Evolutionary conservation across 1,140 invertebrate genomes (phyloP).

Genomic region (Scaptodrosophila lebanonensis): DNA sequence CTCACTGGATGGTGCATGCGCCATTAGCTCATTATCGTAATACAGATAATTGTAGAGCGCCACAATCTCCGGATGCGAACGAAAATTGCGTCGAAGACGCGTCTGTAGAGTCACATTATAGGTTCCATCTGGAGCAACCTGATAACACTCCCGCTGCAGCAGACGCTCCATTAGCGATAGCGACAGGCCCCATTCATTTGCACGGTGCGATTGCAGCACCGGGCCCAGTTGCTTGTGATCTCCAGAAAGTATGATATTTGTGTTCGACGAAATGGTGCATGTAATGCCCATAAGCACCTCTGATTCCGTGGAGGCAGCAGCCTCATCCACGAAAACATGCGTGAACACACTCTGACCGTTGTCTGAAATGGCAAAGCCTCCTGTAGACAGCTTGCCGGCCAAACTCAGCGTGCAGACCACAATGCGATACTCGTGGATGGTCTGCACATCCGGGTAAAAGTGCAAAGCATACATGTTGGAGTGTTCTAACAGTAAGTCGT

Average conservation of each 20-base stretch:
- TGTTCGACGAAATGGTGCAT: slow-evolving; percentile 65
- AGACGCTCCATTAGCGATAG: slow-evolving; percentile 81
- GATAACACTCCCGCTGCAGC: slow-evolving; percentile 78
- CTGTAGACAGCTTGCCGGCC: slow-evolving; percentile 82
- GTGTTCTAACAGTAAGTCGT: slow-evolving; percentile 60
- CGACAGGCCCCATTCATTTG: slow-evolving; percentile 78
- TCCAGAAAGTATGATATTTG: slow-evolving; percentile 85
- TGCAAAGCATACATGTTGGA: slow-evolving; percentile 64
- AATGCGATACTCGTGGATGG: slow-evolving; percentile 64
- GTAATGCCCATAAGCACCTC: slow-evolving; percentile 84
- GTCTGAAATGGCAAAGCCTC: slow-evolving; percentile 80
- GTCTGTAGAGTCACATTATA: slow-evolving; percentile 82
- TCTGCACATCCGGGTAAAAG: slow-evolving; percentile 60
- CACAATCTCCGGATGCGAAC: slow-evolving; percentile 82
- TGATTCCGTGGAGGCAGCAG: slow-evolving; percentile 88
- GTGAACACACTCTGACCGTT: slow-evolving; percentile 79
- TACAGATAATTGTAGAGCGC: slow-evolving; percentile 82
- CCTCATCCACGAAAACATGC: slow-evolving; percentile 92
- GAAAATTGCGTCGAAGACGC: slow-evolving; percentile 83
- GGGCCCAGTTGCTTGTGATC: slow-evolving; percentile 92
- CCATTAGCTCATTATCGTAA: slow-evolving; percentile 80
- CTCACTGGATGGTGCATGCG: slow-evolving; percentile 45
- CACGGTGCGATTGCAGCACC: slow-evolving; percentile 80
- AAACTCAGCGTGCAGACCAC: slow-evolving; percentile 57
- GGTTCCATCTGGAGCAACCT: slow-evolving; percentile 77